Conservation (phyloP, 2,113 vertebrate genomes). For the Pedionomus torquatus region DNA sequence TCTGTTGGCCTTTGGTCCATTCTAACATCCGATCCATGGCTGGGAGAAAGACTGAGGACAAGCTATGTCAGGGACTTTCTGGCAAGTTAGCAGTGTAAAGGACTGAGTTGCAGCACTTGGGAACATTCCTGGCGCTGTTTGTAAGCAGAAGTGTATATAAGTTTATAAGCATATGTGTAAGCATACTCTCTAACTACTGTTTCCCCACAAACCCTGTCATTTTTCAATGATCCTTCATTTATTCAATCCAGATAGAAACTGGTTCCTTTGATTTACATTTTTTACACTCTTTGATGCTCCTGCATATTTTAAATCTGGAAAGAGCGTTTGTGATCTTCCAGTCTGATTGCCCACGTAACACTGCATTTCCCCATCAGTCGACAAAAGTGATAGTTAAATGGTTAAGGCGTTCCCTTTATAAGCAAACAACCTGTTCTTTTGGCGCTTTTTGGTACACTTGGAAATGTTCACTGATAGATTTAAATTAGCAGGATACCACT, state of each 20-base stretch:
- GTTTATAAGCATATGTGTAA: conserved; percentile 72
- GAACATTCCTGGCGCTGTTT: conserved; percentile 62
- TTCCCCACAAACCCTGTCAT: conserved; percentile 65
- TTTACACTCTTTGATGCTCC: conserved; percentile 41
- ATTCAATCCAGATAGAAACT: conserved; percentile 40
- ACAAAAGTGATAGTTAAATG: conserved; percentile 57
- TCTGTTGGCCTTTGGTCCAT: neutral
- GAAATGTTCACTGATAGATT: conserved; percentile 49
- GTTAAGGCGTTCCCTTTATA: conserved; percentile 33
- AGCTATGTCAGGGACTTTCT: neutral
- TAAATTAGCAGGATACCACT: conserved; percentile 52
- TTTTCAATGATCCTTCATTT: conserved; percentile 59
- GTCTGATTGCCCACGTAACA: conserved; percentile 52
- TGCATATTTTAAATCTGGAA: conserved; percentile 57
- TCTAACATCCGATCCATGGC: neutral
- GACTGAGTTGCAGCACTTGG: conserved; percentile 32
- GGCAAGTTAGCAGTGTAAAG: neutral
- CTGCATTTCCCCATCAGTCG: conserved; percentile 32
- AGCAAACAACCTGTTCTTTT: conserved; percentile 62
- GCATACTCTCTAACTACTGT: conserved; percentile 66
- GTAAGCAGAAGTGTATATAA: conserved; percentile 69
- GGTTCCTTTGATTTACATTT: conserved; percentile 62
- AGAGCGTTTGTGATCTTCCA: conserved; percentile 25
- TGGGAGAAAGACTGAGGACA: neutral
- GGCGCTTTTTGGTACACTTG: conserved; percentile 45